Conservation (phyloP, 2,797 vertebrate genomes). For the Rhinogobio ventralis region DNA sequence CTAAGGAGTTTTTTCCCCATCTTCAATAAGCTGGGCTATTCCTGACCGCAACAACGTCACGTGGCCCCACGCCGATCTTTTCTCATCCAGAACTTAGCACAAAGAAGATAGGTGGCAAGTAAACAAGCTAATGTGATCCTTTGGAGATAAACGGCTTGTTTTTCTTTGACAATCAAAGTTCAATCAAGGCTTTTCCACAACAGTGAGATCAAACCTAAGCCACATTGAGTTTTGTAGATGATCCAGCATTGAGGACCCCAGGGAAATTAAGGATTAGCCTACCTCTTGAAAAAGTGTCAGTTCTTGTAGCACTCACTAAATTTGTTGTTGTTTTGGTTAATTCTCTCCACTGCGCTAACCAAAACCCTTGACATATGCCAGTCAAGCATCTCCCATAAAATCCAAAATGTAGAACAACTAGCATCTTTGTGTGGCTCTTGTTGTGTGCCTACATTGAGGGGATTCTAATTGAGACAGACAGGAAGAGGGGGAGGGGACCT, state of each 20-base stretch:
- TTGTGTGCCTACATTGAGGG: conserved; percentile 77
- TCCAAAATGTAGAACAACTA: conserved; percentile 77
- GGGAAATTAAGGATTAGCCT: background rate
- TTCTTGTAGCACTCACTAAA: conserved; percentile 13
- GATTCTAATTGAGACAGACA: conserved; percentile 85
- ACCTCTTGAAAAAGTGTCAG: background rate
- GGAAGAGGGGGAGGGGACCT: conserved; percentile 83
- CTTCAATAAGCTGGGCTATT: conserved; percentile 76
- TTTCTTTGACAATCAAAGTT: conserved; percentile 34
- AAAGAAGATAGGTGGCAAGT: conserved; percentile 62
- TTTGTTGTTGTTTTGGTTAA: conserved; percentile 61
- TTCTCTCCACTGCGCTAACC: conserved; percentile 67
- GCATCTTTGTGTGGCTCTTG: conserved; percentile 81
- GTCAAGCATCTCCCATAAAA: conserved; percentile 74
- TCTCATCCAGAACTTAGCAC: conserved; percentile 66
- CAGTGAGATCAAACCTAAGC: conserved; percentile 19
- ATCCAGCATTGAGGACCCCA: background rate
- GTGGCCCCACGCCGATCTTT: conserved; percentile 65
- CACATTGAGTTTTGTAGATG: background rate
- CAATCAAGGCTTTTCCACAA: background rate
- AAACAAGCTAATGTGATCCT: conserved; percentile 59
- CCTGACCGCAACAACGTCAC: conserved; percentile 63
- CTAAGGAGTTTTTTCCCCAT: conserved; percentile 69
- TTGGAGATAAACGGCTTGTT: conserved; percentile 22
- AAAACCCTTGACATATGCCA: conserved; percentile 80